Base-by-base conservation (phyloP, 2,888 invertebrate genomes). In the Leptopilina syphax region DNA sequence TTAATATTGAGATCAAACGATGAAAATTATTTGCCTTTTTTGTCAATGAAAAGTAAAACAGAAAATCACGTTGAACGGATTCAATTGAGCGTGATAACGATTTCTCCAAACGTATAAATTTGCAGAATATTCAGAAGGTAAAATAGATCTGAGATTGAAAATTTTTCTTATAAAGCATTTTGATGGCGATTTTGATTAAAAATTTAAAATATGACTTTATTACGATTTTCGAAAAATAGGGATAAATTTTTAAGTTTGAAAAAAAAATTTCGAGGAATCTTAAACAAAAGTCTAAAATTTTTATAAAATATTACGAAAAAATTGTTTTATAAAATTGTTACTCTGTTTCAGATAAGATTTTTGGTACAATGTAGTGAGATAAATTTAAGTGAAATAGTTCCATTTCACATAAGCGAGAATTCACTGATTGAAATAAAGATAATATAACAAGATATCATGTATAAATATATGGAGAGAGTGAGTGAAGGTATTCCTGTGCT, bases 41-140 rank as follows among this genome's bases (percentile, higher is more conserved):
- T 13, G 27, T 10, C 8, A 24, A 34, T 7, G 27, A 47, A 47
- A 68, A 10, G 44, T 44, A 27, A 70, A 70, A 68, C 68, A 68
- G 44, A 13, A 50, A 70, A 70, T 54, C 13, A 70, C 18, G 50
- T 54, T 27, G 27, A 50, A 24, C 70, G 7, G 54, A 70, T 9
- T 50, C 70, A 70, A 70, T 70, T 27, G 34, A 24, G 70, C 34
- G 50, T 10, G 27, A 70, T 34, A 70, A 57, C 70, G 70, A 70
- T 54, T 54, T 54, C 70, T 54, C 27, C 13, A 57, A 57, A 44
- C 8, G 44, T n/a, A n/a, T 7, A 60, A 13, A 13, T 60, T 60
- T 18, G 13, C 13, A 7, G 60, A 60, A 60, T n/a, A 60, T 7
- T 60, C 7, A 1, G 13, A 18, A 5, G 60, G 7, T 60, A n/a